A percentile compares a stretch with the other conserved stretches of the same genome.
phyloP scores from a whole-genome alignment of 2,797 vertebrate genomes.

The Myotis daubentonii region DNA sequence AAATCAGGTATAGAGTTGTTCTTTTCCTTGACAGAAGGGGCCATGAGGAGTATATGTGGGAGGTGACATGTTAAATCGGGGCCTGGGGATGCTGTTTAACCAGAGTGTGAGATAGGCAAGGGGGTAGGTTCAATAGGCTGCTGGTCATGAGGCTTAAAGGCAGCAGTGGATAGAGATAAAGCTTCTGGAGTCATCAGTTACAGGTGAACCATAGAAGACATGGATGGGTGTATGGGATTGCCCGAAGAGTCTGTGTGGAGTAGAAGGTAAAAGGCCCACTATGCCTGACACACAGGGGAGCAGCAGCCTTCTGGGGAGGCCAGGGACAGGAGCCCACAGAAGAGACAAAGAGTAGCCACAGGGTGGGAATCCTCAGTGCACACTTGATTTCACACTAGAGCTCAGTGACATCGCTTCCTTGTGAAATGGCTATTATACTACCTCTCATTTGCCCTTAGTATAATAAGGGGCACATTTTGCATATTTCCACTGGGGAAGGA shows the following conservation, averaged over 20 bases:
- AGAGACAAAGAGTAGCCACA: not conserved
- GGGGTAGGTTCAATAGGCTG: not conserved
- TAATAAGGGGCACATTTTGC: constrained; percentile 42
- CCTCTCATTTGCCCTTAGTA: not conserved
- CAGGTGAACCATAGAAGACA: not conserved
- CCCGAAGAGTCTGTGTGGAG: not conserved
- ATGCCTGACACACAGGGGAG: not conserved
- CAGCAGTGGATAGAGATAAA: not conserved
- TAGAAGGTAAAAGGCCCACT: not conserved
- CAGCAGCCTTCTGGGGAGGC: not conserved
- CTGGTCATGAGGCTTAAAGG: not conserved
- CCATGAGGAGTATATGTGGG: not conserved
- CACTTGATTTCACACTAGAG: not conserved
- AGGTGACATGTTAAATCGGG: not conserved
- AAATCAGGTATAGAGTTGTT: not conserved
- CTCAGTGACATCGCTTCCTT: not conserved
- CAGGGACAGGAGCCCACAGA: not conserved
- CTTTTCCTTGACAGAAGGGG: not conserved
- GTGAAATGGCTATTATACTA: not conserved
- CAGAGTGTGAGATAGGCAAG: not conserved
- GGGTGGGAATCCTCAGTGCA: not conserved
- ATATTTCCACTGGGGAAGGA: constrained; percentile 51
- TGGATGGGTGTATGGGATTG: not conserved
- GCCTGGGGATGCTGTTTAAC: not conserved
- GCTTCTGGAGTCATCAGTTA: not conserved